Conservation (phyloP, 2,113 vertebrate genomes). For the Donacobius atricapilla region DNA sequence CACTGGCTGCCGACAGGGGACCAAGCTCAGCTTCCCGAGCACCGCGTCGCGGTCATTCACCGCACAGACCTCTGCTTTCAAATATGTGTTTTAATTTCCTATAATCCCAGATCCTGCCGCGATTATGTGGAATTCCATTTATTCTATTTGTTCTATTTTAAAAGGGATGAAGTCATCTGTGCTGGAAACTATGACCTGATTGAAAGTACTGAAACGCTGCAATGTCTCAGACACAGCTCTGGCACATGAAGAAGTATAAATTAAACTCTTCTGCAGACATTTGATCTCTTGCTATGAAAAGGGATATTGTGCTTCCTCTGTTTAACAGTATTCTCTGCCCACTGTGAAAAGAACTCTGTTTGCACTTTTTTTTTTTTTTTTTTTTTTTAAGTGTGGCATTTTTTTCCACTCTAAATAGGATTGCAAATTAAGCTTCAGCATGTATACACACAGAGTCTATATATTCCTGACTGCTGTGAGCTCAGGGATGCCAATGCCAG, state of each 20-base stretch:
- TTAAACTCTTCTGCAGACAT: slow-evolving; percentile 78
- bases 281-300: slow-evolving; percentile 77
- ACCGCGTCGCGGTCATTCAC: slow-evolving; percentile 48
- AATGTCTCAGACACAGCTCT: slow-evolving; percentile 73
- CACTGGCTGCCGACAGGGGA: slow-evolving; percentile 28
- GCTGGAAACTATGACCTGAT: slow-evolving; percentile 76
- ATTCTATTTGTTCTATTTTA: slow-evolving; percentile 75
- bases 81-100: slow-evolving; percentile 74
- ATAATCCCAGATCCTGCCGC: slow-evolving; percentile 59
- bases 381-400: slow-evolving; percentile 56
- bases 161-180: slow-evolving; percentile 73
- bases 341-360: slow-evolving; percentile 75
- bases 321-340: slow-evolving; percentile 72
- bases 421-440: slow-evolving; percentile 65
- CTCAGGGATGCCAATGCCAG: slow-evolving; percentile 44
- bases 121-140: slow-evolving; percentile 75
- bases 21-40: slow-evolving; percentile 13
- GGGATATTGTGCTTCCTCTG: slow-evolving; percentile 76
- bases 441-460: slow-evolving; percentile 21
- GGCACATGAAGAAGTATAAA: slow-evolving; percentile 72
- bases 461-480: slow-evolving; percentile 52
- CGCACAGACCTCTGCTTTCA: slow-evolving; percentile 5
- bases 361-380: slow-evolving; percentile 16
- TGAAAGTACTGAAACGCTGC: slow-evolving; percentile 67
- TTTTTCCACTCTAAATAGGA: slow-evolving; percentile 65